Conservation (phyloP, 2,797 vertebrate species). For the Channallabes apus region DNA sequence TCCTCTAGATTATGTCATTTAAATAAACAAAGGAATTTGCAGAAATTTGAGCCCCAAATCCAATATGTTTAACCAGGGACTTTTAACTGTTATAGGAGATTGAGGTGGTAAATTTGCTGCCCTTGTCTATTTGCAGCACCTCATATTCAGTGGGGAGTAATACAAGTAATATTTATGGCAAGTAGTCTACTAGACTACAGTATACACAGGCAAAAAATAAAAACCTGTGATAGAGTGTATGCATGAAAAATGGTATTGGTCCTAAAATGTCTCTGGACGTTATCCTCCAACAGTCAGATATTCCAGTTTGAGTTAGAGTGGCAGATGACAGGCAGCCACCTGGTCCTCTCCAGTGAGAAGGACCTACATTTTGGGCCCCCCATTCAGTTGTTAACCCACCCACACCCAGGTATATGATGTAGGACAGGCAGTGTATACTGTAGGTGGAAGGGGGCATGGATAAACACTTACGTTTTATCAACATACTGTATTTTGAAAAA, state of each 20-base stretch:
- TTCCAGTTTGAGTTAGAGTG: not conserved
- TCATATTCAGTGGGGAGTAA: not conserved
- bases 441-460: not conserved
- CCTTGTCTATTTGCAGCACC: not conserved
- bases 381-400: not conserved
- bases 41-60: not conserved
- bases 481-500: too few relatives aligned
- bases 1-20: not conserved
- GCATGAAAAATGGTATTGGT: too few relatives aligned
- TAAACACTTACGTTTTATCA: too few relatives aligned
- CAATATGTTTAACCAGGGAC: not conserved
- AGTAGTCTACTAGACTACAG: not conserved
- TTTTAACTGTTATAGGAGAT: not conserved
- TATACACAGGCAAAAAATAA: not conserved
- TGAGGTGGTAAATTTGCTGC: not conserved
- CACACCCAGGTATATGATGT: not conserved
- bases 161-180: not conserved
- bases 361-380: not conserved
- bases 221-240: too few relatives aligned
- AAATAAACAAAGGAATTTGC: not conserved
- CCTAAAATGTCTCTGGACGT: not conserved
- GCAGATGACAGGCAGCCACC: not conserved
- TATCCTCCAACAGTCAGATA: not conserved
- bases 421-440: not conserved
- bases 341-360: not conserved